phyloP scores from a whole-genome alignment of 2,797 vertebrate species.

The Microcaecilia unicolor region DNA sequence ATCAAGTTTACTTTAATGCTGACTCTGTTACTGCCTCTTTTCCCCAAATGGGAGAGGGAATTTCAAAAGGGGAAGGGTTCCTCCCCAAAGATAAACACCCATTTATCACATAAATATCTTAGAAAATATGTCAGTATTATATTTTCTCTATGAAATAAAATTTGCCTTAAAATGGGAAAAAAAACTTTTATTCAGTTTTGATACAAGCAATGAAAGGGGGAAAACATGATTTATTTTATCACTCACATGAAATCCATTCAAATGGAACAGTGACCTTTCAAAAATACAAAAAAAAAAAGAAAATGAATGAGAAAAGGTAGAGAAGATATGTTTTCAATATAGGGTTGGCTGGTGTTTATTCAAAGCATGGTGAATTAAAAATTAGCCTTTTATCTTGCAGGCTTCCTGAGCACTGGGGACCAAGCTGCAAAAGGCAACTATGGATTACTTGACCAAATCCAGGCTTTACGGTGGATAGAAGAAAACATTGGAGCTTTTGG shows the following conservation, averaged over 20 bases:
- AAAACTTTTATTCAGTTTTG: too few species aligned
- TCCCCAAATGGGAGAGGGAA: too few species aligned
- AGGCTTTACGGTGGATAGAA: constrained; percentile 91
- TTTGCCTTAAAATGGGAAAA: background rate
- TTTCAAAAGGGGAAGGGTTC: too few species aligned
- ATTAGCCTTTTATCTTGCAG: constrained; percentile 42
- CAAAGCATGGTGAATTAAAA: constrained; percentile 16
- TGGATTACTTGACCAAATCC: constrained; percentile 92
- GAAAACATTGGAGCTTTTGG: constrained; percentile 93
- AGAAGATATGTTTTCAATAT: constrained; percentile 6
- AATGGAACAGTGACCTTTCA: constrained; percentile 17
- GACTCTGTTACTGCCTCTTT: too few species aligned
- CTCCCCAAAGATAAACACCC: too few species aligned
- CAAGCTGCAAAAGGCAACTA: constrained; percentile 96
- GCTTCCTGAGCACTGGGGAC: constrained; percentile 92
- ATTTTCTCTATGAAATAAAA: background rate
- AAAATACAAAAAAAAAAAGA: background rate
- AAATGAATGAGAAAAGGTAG: constrained; percentile 3
- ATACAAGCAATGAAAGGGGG: background rate
- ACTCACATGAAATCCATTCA: constrained; percentile 8
- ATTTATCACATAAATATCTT: too few species aligned
- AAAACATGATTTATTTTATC: background rate
- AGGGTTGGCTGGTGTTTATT: constrained; percentile 13
- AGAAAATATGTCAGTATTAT: too few species aligned
- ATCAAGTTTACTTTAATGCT: too few species aligned